Percentiles rank a stretch among this genome's conserved stretches.
phyloP scores from a whole-genome alignment of 2,888 invertebrate genomes.

The Allolobophora icterica region DNA sequence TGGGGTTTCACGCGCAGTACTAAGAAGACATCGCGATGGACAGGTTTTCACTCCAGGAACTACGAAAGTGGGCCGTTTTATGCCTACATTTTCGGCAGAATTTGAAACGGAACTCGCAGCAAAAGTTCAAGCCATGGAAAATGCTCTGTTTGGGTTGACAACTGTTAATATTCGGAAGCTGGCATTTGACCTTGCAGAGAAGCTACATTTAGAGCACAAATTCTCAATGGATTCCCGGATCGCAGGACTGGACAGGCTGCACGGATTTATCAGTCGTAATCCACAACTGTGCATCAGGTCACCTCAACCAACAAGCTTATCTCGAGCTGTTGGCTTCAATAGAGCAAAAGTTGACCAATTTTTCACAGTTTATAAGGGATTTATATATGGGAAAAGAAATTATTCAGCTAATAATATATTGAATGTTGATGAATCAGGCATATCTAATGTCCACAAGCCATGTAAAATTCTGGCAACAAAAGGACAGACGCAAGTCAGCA shows the following conservation, averaged over 20 bases:
- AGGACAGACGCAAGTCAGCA: conserved; percentile 37
- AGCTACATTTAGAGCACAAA: conserved; percentile 37
- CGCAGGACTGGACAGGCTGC: conserved; percentile 48
- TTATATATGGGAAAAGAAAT: too few species aligned
- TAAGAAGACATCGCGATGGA: conserved; percentile 37
- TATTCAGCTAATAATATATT: too few species aligned
- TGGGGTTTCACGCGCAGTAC: conserved; percentile 22
- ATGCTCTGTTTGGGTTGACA: conserved; percentile 41
- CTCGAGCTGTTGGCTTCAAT: conserved; percentile 36
- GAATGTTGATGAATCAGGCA: too few species aligned
- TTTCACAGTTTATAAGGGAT: too few species aligned
- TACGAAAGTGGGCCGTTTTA: conserved; percentile 19
- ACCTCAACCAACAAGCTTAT: conserved; percentile 44
- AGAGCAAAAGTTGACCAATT: too few species aligned
- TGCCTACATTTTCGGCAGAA: conserved; percentile 21
- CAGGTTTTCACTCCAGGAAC: conserved; percentile 39
- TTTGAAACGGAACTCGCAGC: conserved; percentile 32
- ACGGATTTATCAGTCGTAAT: conserved; percentile 44
- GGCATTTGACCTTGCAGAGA: conserved; percentile 46
- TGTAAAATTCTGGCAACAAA: conserved; percentile 43
- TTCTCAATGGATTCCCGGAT: conserved; percentile 42
- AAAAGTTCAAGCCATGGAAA: conserved; percentile 43
- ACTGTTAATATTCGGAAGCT: conserved; percentile 41
- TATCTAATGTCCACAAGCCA: conserved; percentile 44
- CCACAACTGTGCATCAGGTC: conserved; percentile 41